A percentile compares a stretch with the other conserved stretches of the same genome.
These are phyloP conservation scores for Terebella lapidaria DNA, from an alignment of 2,888 invertebrate genomes.

Conservation along the genomic window DNA sequence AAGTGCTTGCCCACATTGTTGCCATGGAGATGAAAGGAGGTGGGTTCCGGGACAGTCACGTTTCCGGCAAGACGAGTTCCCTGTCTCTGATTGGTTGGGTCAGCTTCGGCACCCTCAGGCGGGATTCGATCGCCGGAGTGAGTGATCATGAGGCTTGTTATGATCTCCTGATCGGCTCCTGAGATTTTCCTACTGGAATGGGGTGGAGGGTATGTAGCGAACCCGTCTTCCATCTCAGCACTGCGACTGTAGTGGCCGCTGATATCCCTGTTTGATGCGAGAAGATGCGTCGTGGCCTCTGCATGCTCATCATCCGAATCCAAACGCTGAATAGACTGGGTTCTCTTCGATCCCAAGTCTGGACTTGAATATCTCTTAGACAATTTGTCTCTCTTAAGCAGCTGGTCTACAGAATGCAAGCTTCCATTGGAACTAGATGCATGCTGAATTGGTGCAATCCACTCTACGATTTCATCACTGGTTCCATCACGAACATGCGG, in stretches of 20 bases:
- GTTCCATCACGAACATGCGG: too few species aligned
- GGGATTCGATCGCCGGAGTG: conserved; percentile 13
- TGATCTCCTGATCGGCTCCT: conserved; percentile 1
- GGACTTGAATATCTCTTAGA: too few species aligned
- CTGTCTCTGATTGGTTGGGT: neutral
- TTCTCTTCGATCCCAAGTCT: too few species aligned
- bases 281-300: neutral
- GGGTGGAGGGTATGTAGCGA: neutral
- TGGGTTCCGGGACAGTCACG: conserved; percentile 15
- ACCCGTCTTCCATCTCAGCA: neutral
- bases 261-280: neutral
- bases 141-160: conserved; percentile 11
- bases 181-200: neutral
- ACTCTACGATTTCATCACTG: too few species aligned
- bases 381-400: too few species aligned
- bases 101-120: conserved; percentile 2
- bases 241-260: neutral
- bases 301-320: neutral
- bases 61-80: neutral
- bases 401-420: too few species aligned
- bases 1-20: conserved; percentile 7
- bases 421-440: too few species aligned
- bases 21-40: conserved; percentile 12
- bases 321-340: neutral
- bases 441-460: too few species aligned